Evolutionary conservation across 1,140 invertebrate species (phyloP).

Genomic region (Pollicipes pollicipes): DNA sequence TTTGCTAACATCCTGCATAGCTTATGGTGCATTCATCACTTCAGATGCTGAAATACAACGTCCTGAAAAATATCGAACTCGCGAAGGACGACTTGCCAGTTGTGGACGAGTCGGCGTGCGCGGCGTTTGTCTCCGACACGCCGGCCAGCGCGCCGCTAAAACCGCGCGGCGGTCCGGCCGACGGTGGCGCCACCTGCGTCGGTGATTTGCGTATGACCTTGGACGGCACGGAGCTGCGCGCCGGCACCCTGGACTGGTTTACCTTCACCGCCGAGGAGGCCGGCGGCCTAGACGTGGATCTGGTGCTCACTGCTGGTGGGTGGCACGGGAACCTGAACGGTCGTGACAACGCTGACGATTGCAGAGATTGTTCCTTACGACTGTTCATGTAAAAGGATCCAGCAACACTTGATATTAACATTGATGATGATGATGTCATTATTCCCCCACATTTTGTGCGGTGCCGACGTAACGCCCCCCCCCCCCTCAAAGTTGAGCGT

Average conservation of each 20-base stretch:
- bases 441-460: too few relatives aligned
- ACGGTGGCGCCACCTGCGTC: not conserved
- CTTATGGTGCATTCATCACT: too few relatives aligned
- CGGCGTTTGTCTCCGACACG: not conserved
- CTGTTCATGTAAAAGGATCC: too few relatives aligned
- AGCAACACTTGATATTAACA: too few relatives aligned
- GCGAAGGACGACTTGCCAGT: not conserved
- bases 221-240: not conserved
- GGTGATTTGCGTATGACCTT: not conserved
- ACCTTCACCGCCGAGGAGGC: not conserved
- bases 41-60: not conserved
- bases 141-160: not conserved
- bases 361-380: too few relatives aligned
- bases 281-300: not conserved
- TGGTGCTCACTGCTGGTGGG: not conserved
- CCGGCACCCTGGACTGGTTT: not conserved
- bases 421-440: not conserved
- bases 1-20: too few relatives aligned
- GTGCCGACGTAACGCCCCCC: too few relatives aligned
- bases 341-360: too few relatives aligned
- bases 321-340: not conserved
- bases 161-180: too few relatives aligned
- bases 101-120: not conserved
- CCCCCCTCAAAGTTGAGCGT: too few relatives aligned
- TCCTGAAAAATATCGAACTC: not conserved